These are phyloP conservation scores for Anthopleura xanthogrammica DNA, from an alignment of 92 coral and sea anemone species.

Conservation along the genomic window DNA sequence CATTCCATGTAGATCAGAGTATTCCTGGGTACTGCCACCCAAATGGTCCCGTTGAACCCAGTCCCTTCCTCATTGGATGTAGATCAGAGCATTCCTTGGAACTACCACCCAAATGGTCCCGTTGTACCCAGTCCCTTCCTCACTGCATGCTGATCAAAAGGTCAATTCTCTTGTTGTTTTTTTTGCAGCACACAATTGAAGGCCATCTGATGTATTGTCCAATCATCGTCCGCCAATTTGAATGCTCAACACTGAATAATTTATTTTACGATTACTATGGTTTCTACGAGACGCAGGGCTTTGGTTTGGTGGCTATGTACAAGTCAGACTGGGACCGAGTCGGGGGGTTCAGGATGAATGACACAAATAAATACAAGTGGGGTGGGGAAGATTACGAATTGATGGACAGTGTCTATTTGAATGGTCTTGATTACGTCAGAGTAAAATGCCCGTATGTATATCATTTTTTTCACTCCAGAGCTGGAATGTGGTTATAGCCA, in stretches of 20 bases:
- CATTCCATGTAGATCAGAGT: no score
- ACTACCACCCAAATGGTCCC: no score
- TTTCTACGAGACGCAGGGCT: conserved; percentile 61
- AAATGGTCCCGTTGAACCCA: no score
- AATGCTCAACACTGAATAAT: conserved; percentile 46
- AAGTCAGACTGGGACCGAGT: conserved; percentile 76
- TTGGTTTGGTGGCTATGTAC: conserved; percentile 67
- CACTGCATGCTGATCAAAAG: no score
- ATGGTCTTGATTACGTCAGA: conserved; percentile 60
- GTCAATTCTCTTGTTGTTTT: background rate
- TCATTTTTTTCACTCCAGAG: conserved; percentile 51
- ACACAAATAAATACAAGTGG: conserved; percentile 56
- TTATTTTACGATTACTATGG: conserved; percentile 46
- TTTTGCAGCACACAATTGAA: conserved; percentile 69
- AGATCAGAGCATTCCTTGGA: no score
- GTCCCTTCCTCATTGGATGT: no score
- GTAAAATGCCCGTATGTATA: conserved; percentile 70
- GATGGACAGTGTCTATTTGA: conserved; percentile 51
- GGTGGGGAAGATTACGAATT: conserved; percentile 85
- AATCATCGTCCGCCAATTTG: conserved; percentile 49
- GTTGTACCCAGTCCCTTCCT: no score
- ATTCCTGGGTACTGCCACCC: no score
- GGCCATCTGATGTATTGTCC: conserved; percentile 72
- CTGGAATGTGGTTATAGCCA: conserved; percentile 27
- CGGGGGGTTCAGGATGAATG: conserved; percentile 50